These are phyloP conservation scores for Noctua fimbriata DNA, from an alignment of 2,888 invertebrate species.

Conservation along the genomic window DNA sequence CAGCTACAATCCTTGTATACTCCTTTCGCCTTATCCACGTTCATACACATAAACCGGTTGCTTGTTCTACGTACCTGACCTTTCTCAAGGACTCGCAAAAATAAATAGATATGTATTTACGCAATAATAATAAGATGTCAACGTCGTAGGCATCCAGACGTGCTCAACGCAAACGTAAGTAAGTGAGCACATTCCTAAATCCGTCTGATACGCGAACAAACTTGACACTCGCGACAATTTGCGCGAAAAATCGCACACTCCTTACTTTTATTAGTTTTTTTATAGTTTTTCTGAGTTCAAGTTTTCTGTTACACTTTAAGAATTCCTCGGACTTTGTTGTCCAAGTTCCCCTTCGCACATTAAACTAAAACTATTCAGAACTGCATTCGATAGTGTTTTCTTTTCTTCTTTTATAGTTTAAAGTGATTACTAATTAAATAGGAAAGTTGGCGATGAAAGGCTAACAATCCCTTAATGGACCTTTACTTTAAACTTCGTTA, in stretches of 20 bases:
- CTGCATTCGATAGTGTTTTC: slow-evolving; percentile 38
- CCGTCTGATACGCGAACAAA: slow-evolving; percentile 48
- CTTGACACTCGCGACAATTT: slow-evolving; percentile 54
- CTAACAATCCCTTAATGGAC: slow-evolving; percentile 51
- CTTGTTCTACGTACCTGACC: neutral
- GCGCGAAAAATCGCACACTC: slow-evolving; percentile 43
- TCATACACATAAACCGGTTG: neutral
- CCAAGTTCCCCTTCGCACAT: slow-evolving; percentile 40
- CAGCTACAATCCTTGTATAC: neutral
- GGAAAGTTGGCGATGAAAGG: slow-evolving; percentile 43
- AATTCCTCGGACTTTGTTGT: slow-evolving; percentile 36
- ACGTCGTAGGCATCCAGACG: slow-evolving; percentile 35
- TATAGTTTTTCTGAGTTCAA: slow-evolving; percentile 35
- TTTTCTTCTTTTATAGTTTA: slow-evolving; percentile 19
- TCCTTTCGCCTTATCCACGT: neutral
- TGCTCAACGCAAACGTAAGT: slow-evolving; percentile 23
- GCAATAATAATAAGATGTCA: slow-evolving; percentile 27
- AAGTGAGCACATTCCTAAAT: slow-evolving; percentile 39
- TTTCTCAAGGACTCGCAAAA: slow-evolving; percentile 11
- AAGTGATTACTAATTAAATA: slow-evolving; percentile 51
- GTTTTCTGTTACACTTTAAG: slow-evolving; percentile 49
- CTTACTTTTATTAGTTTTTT: slow-evolving; percentile 57
- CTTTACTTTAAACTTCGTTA: slow-evolving; percentile 45
- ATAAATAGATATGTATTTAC: slow-evolving; percentile 28
- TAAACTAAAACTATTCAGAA: slow-evolving; percentile 57